Evolutionary conservation across 2,113 vertebrate species (phyloP).

Genomic region (Tringa solitaria): DNA sequence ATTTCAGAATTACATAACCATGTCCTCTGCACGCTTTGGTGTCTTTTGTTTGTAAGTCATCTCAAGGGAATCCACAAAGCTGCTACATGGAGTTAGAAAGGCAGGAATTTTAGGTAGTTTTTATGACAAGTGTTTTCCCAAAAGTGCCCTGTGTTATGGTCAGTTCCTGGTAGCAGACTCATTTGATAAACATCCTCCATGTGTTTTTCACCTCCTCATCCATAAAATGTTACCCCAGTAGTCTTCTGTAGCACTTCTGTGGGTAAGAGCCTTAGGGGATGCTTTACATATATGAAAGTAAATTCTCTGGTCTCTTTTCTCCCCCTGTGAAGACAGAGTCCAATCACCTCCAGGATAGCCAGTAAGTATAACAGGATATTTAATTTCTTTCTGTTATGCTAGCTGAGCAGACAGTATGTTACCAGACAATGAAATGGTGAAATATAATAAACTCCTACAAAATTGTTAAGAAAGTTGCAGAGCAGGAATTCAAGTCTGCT

Average conservation of each 20-base stretch:
- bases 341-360: background rate
- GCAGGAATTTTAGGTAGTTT: background rate
- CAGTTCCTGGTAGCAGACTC: conserved; percentile 6
- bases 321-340: conserved; percentile 2
- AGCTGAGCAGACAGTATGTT: background rate
- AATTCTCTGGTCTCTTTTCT: background rate
- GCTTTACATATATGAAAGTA: background rate
- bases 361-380: conserved; percentile 16
- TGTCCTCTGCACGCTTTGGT: background rate
- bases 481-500: background rate
- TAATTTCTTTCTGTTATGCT: background rate
- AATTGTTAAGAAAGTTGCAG: background rate
- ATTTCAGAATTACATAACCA: background rate
- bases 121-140: background rate
- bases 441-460: background rate
- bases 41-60: conserved; percentile 31
- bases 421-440: background rate
- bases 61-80: conserved; percentile 1
- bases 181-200: background rate
- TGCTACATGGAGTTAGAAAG: background rate
- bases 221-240: background rate
- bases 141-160: background rate
- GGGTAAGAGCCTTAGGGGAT: background rate
- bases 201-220: background rate
- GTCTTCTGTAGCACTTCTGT: background rate